Evolutionary conservation across 1,140 invertebrate genomes (phyloP).

Genomic region (Semibalanus balanoides): DNA sequence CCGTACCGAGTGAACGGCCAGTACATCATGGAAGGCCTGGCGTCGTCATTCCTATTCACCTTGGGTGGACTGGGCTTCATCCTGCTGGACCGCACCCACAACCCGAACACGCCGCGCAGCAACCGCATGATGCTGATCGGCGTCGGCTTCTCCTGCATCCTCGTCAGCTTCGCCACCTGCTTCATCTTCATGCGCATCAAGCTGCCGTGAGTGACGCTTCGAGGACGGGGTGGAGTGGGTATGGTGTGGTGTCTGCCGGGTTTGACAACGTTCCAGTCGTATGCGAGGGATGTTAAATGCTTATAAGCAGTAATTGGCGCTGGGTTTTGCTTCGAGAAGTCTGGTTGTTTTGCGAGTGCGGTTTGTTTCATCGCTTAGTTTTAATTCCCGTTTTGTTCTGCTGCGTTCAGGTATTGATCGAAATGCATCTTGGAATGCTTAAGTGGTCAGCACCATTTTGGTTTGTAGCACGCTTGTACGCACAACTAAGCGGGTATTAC

Average conservation of each 20-base stretch:
- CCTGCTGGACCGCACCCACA: slow-evolving; percentile 85
- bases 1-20: slow-evolving; percentile 95
- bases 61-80: slow-evolving; percentile 92
- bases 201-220: slow-evolving; percentile 58
- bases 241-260: no score
- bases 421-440: no score
- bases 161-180: slow-evolving; percentile 89
- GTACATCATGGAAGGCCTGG: slow-evolving; percentile 97
- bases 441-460: no score
- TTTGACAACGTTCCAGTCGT: slow-evolving; percentile 3
- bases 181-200: slow-evolving; percentile 99
- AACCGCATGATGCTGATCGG: slow-evolving; percentile 66
- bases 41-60: slow-evolving; percentile 91
- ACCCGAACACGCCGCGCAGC: slow-evolving; percentile 75
- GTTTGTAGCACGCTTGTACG: no score
- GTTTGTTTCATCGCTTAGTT: no score
- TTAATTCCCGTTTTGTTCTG: not conserved
- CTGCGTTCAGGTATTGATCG: not conserved
- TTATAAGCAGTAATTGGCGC: no score
- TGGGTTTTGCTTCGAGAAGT: no score
- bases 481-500: no score
- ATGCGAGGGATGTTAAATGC: no score
- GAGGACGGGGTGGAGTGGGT: no score
- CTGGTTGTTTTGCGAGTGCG: no score
- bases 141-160: slow-evolving; percentile 78